Evolutionary conservation across 2,113 vertebrate species (phyloP).

Genomic region (Gnathonemus longibarbis): DNA sequence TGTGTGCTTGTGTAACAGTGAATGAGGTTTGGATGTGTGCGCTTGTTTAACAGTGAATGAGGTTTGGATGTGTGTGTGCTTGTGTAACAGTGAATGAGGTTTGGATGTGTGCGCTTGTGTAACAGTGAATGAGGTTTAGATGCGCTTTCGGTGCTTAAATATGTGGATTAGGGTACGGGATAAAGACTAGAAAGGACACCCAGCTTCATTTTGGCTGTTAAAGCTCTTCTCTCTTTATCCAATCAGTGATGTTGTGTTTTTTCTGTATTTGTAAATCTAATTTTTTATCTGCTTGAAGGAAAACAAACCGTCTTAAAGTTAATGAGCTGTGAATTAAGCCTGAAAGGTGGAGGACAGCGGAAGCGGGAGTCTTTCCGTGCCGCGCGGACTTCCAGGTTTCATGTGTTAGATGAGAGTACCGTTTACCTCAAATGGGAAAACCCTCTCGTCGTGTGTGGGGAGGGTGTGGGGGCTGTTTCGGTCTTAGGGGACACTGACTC

Average conservation of each 20-base stretch:
- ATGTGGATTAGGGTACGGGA: not conserved
- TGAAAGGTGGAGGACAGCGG: conserved; percentile 49
- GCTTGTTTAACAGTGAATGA: not conserved
- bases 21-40: not conserved
- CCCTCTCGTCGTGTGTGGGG: conserved; percentile 18
- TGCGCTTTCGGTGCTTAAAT: not conserved
- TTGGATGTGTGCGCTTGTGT: not conserved
- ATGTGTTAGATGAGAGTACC: conserved; percentile 52
- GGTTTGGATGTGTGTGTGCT: not conserved
- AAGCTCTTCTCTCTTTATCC: conserved; percentile 26
- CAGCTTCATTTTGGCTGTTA: conserved; percentile 31
- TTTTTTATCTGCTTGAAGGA: conserved; percentile 35
- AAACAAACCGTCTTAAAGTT: conserved; percentile 26
- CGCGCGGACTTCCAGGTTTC: conserved; percentile 19
- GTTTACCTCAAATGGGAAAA: conserved; percentile 25
- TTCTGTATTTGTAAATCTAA: conserved; percentile 22
- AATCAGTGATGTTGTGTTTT: conserved; percentile 17
- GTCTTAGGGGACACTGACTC: conserved; percentile 26
- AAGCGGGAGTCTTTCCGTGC: conserved; percentile 23
- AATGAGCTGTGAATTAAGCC: conserved; percentile 62
- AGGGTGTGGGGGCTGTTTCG: not conserved
- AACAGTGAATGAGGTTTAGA: not conserved
- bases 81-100: not conserved
- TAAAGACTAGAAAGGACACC: not conserved
- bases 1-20: not conserved